A percentile compares a stretch with the other conserved stretches of the same genome.
Conservation (phyloP, 2,797 vertebrate genomes). For the Anguilla marmorata region DNA sequence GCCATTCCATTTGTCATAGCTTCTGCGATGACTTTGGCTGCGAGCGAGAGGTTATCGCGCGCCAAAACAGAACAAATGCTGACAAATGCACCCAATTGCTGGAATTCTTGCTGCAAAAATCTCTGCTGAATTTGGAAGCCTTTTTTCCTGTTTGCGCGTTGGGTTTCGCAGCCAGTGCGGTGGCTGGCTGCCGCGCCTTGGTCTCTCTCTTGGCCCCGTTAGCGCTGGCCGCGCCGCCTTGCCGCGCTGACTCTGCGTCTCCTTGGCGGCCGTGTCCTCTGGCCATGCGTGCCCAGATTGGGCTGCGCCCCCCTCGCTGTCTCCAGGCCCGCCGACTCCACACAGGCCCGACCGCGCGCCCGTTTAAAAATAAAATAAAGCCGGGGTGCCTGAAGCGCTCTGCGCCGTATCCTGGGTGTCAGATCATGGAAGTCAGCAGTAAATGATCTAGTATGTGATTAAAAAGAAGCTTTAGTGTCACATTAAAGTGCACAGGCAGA, state of each 20-base stretch:
- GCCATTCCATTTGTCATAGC: constrained; percentile 14
- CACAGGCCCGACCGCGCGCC: background rate
- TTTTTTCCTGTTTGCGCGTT: background rate
- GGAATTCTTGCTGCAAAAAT: background rate
- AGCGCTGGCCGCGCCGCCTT: constrained; percentile 10
- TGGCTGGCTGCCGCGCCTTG: background rate
- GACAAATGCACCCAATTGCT: background rate
- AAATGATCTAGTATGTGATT: constrained; percentile 47
- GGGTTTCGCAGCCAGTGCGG: background rate
- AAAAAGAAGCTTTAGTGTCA: constrained; percentile 25
- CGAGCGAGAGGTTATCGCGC: background rate
- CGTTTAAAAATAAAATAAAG: constrained; percentile 26
- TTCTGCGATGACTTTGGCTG: background rate
- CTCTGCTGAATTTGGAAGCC: background rate
- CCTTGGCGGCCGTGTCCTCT: constrained; percentile 6
- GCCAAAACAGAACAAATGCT: background rate
- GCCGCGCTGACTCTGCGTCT: constrained; percentile 26
- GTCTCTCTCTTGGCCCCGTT: background rate
- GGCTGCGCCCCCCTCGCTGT: background rate
- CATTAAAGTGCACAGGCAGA: background rate
- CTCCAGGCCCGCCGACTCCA: background rate
- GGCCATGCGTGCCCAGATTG: background rate
- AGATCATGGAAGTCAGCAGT: constrained; percentile 59
- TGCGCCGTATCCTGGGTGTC: constrained; percentile 46
- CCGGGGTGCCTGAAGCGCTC: background rate